Evolutionary conservation across 2,888 invertebrate species (phyloP), one percentile per base, ranked within the genome.

Genomic region (Cyclophora albipunctata): DNA sequence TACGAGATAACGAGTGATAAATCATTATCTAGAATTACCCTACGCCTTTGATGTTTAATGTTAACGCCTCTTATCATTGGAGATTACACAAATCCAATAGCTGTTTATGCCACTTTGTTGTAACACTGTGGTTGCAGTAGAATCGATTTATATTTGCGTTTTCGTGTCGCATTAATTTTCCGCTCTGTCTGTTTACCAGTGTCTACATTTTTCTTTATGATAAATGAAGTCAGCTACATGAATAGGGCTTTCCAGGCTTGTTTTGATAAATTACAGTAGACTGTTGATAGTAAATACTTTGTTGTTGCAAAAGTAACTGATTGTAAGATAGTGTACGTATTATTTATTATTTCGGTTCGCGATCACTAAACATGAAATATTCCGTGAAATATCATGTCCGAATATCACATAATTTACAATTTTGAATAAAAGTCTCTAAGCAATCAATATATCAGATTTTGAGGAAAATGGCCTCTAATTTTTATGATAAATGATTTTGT

Each of bases 401-500:
- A 20, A 20, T 20, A 20, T 20, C 20, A 20, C 20, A 20, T 20
- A 20, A 20, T 20, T 20, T 20, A 20, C 20, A 20, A 20, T 20
- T 20, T 20, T 20, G 20, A 20, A 20, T 20, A 20, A 20, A 20
- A 20, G 20, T 20, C 20, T 20, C 20, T 20, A 20, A 20, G 20
- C 20, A 20, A 20, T 20, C 20, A 20, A 20, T 20, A 20, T 20
- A 20, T 20, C 20, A 20, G 20, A 20, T 20, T 20, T 20, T 20
- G 20, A 20, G 20, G 20, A 20, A 20, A 20, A 20, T 20, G 20
- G 37, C 37, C 58, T 58, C 64, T 66, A 67, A 67, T 69, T 64
- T 60, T 57, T 54, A 59, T 75, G 77, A 78, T 69, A 71, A 74
- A 79, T 75, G 65, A 66, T 61, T 71, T 69, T 63, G 55, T 67